phyloP scores from a whole-genome alignment of 2,888 invertebrate species.

The Entomobrya proxima region DNA sequence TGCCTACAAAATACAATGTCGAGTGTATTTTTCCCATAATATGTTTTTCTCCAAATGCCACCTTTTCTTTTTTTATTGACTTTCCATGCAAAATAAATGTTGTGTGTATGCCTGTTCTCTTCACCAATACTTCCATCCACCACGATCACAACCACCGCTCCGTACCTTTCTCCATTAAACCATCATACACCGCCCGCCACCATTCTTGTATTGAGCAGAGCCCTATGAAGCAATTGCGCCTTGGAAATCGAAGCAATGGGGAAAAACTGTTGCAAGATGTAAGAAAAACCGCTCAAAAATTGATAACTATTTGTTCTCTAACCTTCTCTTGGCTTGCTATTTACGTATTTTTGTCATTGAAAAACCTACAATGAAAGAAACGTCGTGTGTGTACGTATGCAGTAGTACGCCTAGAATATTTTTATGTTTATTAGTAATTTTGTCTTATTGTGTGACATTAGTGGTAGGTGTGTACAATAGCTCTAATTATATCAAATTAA shows the following conservation, averaged over 20 bases:
- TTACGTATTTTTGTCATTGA: too few relatives aligned
- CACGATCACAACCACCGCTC: slow-evolving; percentile 46
- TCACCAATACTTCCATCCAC: slow-evolving; percentile 5
- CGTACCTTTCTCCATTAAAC: slow-evolving; percentile 44
- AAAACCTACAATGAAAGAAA: too few relatives aligned
- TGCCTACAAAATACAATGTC: slow-evolving; percentile 21
- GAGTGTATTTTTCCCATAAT: not conserved
- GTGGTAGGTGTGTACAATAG: too few relatives aligned
- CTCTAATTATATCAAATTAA: too few relatives aligned
- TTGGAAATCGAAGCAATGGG: slow-evolving; percentile 66
- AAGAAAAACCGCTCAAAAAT: slow-evolving; percentile 52
- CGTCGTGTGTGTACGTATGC: too few relatives aligned
- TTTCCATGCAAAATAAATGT: slow-evolving; percentile 34
- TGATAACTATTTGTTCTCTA: slow-evolving; percentile 2
- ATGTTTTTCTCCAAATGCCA: not conserved
- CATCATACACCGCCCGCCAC: slow-evolving; percentile 6
- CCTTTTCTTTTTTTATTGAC: not conserved
- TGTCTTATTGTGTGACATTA: too few relatives aligned
- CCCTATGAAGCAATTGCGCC: slow-evolving; percentile 65
- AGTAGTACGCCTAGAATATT: too few relatives aligned
- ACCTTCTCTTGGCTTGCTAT: slow-evolving; percentile 4
- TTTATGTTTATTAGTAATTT: too few relatives aligned
- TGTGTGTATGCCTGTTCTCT: slow-evolving; percentile 20
- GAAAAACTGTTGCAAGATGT: slow-evolving; percentile 65
- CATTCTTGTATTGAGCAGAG: slow-evolving; percentile 51